Evolutionary conservation across 2,113 vertebrate species (phyloP).

Genomic region (Manacus vitellinus): DNA sequence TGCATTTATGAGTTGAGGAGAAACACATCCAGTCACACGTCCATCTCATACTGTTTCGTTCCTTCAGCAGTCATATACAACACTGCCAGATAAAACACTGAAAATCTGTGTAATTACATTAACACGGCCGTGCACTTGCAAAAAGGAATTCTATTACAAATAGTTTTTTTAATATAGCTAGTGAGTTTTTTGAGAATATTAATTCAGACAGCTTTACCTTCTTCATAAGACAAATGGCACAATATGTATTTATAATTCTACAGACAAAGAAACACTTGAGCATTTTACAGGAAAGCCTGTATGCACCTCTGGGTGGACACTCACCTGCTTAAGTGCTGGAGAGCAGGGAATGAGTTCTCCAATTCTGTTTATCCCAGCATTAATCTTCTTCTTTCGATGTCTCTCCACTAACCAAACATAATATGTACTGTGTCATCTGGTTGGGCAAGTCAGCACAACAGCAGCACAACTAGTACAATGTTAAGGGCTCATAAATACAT

Average conservation of each 20-base stretch:
- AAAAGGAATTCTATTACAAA: background rate
- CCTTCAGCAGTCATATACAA: background rate
- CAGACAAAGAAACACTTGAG: background rate
- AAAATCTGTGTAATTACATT: background rate
- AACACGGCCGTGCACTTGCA: background rate
- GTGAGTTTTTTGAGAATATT: background rate
- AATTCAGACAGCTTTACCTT: background rate
- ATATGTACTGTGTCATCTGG: background rate
- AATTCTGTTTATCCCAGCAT: conserved; percentile 95
- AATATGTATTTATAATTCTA: background rate
- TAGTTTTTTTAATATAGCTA: background rate
- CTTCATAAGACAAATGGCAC: background rate
- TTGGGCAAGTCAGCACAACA: background rate
- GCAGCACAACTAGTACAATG: background rate
- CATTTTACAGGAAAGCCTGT: background rate
- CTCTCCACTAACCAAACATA: conserved; percentile 87
- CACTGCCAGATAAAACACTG: background rate
- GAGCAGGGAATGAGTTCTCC: conserved; percentile 97
- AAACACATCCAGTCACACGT: background rate
- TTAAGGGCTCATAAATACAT: background rate
- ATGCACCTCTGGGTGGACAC: background rate
- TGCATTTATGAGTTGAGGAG: background rate
- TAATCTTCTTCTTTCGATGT: conserved; percentile 99
- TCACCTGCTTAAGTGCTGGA: conserved; percentile 94
- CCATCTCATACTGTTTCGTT: background rate